Conservation (phyloP, 2,888 invertebrate genomes). For the Dermolepida albohirtum region DNA sequence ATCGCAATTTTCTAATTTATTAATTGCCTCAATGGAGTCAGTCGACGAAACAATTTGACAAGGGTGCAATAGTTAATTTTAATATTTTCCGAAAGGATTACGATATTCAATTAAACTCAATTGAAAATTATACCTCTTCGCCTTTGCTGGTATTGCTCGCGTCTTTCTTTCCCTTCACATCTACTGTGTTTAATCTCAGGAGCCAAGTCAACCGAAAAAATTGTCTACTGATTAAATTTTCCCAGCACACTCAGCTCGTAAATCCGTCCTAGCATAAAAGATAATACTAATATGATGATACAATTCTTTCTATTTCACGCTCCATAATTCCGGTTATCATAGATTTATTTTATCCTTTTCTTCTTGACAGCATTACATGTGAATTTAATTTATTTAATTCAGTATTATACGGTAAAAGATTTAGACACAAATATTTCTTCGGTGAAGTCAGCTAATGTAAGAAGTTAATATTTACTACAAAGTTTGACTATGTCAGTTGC, state of each 20-base stretch:
- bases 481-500: too few relatives aligned
- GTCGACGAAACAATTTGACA: conserved; percentile 20
- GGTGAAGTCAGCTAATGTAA: too few relatives aligned
- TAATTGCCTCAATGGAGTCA: neutral
- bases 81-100: conserved; percentile 18
- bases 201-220: conserved; percentile 27
- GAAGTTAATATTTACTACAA: too few relatives aligned
- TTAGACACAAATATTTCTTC: too few relatives aligned
- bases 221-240: conserved; percentile 28
- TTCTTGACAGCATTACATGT: neutral
- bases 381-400: too few relatives aligned
- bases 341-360: conserved; percentile 5
- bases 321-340: conserved; percentile 5
- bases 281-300: conserved; percentile 32
- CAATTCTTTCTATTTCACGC: conserved; percentile 32
- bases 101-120: conserved; percentile 32
- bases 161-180: conserved; percentile 5
- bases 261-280: conserved; percentile 26
- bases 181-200: conserved; percentile 22
- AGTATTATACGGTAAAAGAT: too few relatives aligned
- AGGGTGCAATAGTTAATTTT: conserved; percentile 26
- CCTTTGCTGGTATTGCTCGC: neutral
- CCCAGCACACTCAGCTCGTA: conserved; percentile 26
- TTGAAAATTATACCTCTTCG: conserved; percentile 1
- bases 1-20: too few relatives aligned